Conservation (phyloP, 1,140 invertebrate species). For the Aphidius ervi region DNA sequence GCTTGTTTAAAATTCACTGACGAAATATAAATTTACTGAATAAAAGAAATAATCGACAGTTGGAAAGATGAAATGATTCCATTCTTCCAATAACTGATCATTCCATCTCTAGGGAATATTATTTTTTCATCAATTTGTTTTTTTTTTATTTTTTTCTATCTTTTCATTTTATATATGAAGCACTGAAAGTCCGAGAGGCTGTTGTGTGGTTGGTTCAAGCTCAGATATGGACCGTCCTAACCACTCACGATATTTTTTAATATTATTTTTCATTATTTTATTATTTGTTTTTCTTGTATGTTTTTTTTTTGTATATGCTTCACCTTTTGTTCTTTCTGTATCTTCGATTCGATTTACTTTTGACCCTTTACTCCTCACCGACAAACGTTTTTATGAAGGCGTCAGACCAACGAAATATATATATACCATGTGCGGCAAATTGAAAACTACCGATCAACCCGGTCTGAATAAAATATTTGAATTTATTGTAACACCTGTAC, state of each 20-base stretch:
- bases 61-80: slow-evolving; percentile 34
- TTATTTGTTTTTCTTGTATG: slow-evolving; percentile 6
- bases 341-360: background rate
- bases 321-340: background rate
- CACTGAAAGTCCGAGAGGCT: background rate
- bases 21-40: no score
- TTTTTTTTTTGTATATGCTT: slow-evolving; percentile 4
- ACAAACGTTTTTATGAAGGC: slow-evolving; percentile 22
- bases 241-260: slow-evolving; percentile 20
- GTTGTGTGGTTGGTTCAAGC: background rate
- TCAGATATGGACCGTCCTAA: slow-evolving; percentile 29
- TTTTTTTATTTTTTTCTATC: slow-evolving; percentile 19
- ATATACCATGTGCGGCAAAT: slow-evolving; percentile 52
- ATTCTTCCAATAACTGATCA: slow-evolving; percentile 46
- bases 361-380: slow-evolving; percentile 23
- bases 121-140: slow-evolving; percentile 50
- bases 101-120: slow-evolving; percentile 46
- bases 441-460: slow-evolving; percentile 52
- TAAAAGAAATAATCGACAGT: slow-evolving; percentile 13
- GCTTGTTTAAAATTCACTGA: no score
- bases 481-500: slow-evolving; percentile 52
- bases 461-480: slow-evolving; percentile 54
- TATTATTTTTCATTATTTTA: slow-evolving; percentile 25
- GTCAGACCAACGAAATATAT: slow-evolving; percentile 38
- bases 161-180: slow-evolving; percentile 20